phyloP scores from a whole-genome alignment of 2,797 vertebrate genomes.

The Smutsia temminckii region DNA sequence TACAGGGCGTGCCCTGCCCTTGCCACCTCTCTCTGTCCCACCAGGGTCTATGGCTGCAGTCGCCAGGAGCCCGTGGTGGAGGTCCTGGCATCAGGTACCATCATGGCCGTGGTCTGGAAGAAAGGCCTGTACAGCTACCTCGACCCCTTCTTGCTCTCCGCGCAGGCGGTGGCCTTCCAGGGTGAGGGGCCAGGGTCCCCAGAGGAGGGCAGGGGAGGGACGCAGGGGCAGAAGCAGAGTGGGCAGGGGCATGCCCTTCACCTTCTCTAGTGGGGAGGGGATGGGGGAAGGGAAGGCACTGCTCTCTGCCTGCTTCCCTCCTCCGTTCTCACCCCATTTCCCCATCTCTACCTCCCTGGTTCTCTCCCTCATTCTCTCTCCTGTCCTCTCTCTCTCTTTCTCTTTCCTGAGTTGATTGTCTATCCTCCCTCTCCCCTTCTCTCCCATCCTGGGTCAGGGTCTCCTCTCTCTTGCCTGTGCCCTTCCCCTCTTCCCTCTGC shows the following conservation, averaged over 20 bases:
- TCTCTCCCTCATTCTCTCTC: background rate
- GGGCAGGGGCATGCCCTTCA: rapidly evolving
- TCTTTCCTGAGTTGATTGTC: background rate
- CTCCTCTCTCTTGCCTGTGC: rapidly evolving
- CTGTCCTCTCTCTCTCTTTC: background rate
- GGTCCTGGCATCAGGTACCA: conserved; percentile 90
- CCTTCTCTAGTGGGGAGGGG: background rate
- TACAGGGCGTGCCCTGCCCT: background rate
- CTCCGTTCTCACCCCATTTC: background rate
- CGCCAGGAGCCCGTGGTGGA: conserved; percentile 89
- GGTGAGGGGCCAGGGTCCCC: conserved; percentile 83
- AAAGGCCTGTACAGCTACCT: conserved; percentile 92
- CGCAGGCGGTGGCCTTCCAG: conserved; percentile 84
- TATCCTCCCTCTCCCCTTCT: background rate
- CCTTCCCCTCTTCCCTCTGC: too few species aligned
- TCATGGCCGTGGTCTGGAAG: conserved; percentile 95
- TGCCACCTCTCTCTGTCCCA: background rate
- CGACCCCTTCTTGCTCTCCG: conserved; percentile 91
- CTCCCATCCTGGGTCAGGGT: rapidly evolving
- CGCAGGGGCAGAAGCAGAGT: rapidly evolving
- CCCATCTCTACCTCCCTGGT: background rate
- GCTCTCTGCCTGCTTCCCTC: background rate
- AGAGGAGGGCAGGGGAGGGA: background rate
- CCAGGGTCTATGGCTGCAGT: conserved; percentile 93
- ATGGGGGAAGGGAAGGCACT: background rate